These are phyloP conservation scores for Leucoraja ocellata DNA, from an alignment of 2,797 vertebrate species.

Conservation along the genomic window DNA sequence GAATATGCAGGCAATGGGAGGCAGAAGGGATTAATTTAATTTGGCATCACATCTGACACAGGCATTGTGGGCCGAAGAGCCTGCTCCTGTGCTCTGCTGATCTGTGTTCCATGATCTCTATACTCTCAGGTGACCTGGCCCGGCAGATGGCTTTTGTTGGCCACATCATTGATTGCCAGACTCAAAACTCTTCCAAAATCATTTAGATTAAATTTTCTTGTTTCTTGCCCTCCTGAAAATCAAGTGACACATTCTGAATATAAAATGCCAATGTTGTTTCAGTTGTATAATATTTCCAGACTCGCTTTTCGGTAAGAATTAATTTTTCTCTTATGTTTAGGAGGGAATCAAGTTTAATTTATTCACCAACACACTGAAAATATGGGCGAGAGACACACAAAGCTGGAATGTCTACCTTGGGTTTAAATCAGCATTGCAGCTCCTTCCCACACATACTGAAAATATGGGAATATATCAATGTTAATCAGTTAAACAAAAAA, in stretches of 20 bases:
- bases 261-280: neutral
- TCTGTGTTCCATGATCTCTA: no score
- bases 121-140: no score
- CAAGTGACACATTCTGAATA: neutral
- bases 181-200: neutral
- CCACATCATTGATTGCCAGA: no score
- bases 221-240: neutral
- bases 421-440: no score
- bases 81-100: no score
- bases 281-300: neutral
- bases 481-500: neutral
- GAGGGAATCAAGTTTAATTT: neutral
- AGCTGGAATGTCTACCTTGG: no score
- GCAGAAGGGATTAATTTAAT: no score
- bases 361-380: neutral
- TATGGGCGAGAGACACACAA: no score
- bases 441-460: neutral
- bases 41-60: no score
- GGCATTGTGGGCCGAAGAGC: no score
- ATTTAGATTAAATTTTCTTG: neutral
- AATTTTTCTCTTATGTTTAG: neutral
- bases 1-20: no score
- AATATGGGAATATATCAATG: neutral
- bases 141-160: no score
- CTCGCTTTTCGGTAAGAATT: neutral